phyloP scores from a whole-genome alignment of 2,797 vertebrate genomes.

The Alauda arvensis region DNA sequence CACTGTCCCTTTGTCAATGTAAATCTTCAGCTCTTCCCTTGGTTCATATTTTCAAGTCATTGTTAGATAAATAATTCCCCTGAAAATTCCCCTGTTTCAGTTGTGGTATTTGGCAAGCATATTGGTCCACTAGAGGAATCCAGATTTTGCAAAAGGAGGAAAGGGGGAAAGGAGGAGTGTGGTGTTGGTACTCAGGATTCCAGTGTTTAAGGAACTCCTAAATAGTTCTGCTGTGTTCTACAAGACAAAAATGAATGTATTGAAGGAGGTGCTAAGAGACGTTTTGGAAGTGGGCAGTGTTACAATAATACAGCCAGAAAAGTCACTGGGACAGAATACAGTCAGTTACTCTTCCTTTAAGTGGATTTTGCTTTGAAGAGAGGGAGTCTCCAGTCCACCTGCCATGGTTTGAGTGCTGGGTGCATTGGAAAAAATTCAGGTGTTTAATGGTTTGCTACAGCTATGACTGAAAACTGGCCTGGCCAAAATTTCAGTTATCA shows the following conservation, averaged over 20 bases:
- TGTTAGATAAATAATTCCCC: not conserved
- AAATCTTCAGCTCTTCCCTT: not conserved
- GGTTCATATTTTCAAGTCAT: not conserved
- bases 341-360: not conserved
- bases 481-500: not conserved
- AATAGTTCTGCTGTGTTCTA: not conserved
- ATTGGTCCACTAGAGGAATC: not conserved
- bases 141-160: not conserved
- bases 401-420: not conserved
- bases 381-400: not conserved
- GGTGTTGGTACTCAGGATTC: not conserved
- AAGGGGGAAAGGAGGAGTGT: accelerated
- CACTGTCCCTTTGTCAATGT: not conserved
- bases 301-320: not conserved
- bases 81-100: not conserved
- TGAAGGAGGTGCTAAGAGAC: not conserved
- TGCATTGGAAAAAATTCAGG: not conserved
- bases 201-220: not conserved
- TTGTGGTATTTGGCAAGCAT: not conserved
- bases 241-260: not conserved
- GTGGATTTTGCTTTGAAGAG: not conserved
- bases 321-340: not conserved
- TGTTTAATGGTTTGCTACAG: not conserved
- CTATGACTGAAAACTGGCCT: not conserved
- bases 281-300: not conserved